These are phyloP conservation scores for Gari tellinella DNA, from an alignment of 2,888 invertebrate species.

Conservation along the genomic window DNA sequence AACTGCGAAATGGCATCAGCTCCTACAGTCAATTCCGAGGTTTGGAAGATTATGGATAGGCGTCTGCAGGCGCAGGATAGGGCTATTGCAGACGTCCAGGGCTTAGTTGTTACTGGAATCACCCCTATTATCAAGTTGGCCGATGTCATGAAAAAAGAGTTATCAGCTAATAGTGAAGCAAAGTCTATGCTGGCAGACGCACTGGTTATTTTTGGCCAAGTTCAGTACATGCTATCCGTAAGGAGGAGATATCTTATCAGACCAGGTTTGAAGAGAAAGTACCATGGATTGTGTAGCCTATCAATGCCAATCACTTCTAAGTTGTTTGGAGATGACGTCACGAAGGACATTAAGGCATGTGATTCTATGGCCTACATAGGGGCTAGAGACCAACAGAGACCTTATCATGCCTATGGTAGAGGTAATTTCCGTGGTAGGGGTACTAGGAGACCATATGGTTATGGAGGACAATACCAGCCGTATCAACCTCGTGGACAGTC, in stretches of 20 bases:
- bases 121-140: slow-evolving; percentile 20
- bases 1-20: slow-evolving; percentile 12
- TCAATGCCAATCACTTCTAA: slow-evolving; percentile 6
- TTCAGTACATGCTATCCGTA: slow-evolving; percentile 23
- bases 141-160: not conserved
- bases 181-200: slow-evolving; percentile 7
- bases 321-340: slow-evolving; percentile 14
- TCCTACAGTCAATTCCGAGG: slow-evolving; percentile 23
- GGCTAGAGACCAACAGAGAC: not conserved
- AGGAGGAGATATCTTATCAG: slow-evolving; percentile 19
- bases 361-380: slow-evolving; percentile 5
- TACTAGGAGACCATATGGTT: too few species aligned
- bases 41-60: slow-evolving; percentile 33
- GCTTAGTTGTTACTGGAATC: slow-evolving; percentile 6
- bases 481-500: too few species aligned
- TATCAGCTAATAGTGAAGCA: slow-evolving; percentile 1
- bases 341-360: slow-evolving; percentile 7
- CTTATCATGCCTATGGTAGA: too few species aligned
- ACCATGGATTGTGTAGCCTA: too few species aligned
- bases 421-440: too few species aligned
- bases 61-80: slow-evolving; percentile 13
- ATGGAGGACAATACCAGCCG: not conserved
- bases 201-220: slow-evolving; percentile 22
- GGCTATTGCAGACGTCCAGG: slow-evolving; percentile 23
- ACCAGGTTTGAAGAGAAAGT: slow-evolving; percentile 21